Conservation (phyloP, 2,113 vertebrate species). For the Salvator merianae region DNA sequence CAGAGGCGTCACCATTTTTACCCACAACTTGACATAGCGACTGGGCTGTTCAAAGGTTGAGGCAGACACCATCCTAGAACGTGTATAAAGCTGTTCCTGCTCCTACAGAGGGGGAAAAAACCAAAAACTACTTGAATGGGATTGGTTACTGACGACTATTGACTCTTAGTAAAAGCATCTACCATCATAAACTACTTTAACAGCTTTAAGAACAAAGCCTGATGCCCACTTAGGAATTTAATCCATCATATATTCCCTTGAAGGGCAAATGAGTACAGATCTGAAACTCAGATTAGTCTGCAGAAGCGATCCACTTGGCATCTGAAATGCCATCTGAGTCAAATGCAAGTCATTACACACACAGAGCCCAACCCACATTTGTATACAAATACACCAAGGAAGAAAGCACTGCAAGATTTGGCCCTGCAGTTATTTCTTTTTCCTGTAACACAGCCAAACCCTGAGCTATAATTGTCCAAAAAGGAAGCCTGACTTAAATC, state of each 20-base stretch:
- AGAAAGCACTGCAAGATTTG: slow-evolving; percentile 10
- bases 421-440: neutral
- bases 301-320: neutral
- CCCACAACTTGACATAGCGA: slow-evolving; percentile 93
- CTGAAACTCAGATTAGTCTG: neutral
- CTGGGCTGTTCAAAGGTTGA: slow-evolving; percentile 89
- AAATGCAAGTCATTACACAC: neutral
- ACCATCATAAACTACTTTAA: neutral
- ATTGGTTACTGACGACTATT: neutral
- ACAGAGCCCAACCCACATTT: neutral
- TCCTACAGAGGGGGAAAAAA: slow-evolving; percentile 76
- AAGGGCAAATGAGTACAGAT: neutral
- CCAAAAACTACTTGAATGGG: neutral
- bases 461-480: slow-evolving; percentile 39
- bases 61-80: slow-evolving; percentile 81
- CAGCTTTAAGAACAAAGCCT: neutral
- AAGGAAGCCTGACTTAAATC: slow-evolving; percentile 52
- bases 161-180: neutral
- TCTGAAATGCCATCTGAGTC: rapidly evolving
- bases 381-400: neutral
- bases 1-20: slow-evolving; percentile 91
- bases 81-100: slow-evolving; percentile 86
- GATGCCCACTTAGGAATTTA: neutral
- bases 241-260: neutral
- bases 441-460: slow-evolving; percentile 6